These are phyloP conservation scores for Oxyscelio sp. DNA, from an alignment of 2,888 invertebrate species.

Conservation along the genomic window DNA sequence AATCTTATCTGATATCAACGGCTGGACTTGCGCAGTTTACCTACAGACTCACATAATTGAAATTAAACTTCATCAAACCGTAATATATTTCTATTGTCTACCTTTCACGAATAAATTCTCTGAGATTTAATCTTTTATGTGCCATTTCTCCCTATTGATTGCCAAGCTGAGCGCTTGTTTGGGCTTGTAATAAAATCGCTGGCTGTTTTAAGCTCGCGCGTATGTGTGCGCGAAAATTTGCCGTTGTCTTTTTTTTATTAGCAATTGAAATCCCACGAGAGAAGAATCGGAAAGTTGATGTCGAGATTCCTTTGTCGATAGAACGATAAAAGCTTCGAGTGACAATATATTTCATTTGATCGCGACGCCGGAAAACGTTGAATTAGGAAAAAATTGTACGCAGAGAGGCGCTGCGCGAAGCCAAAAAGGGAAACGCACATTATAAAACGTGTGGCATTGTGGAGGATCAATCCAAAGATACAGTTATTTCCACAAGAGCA, in stretches of 20 bases:
- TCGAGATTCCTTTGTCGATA: slow-evolving; percentile 57
- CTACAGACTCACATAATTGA: no score
- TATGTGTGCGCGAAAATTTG: slow-evolving; percentile 35
- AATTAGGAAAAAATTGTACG: slow-evolving; percentile 41
- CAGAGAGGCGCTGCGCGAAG: slow-evolving; percentile 1
- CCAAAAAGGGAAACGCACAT: slow-evolving; percentile 43
- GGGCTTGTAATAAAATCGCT: slow-evolving; percentile 28
- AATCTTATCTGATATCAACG: no score
- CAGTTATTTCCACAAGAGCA: no score
- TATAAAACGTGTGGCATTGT: slow-evolving; percentile 39
- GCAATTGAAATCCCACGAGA: slow-evolving; percentile 69
- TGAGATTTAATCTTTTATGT: slow-evolving; percentile 11
- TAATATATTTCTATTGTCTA: neutral
- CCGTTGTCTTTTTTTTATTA: slow-evolving; percentile 54
- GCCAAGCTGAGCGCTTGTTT: slow-evolving; percentile 1
- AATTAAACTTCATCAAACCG: no score
- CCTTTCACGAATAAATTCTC: neutral
- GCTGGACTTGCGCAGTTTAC: no score
- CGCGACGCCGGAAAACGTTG: slow-evolving; percentile 34
- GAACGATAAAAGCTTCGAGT: slow-evolving; percentile 49
- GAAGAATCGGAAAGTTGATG: slow-evolving; percentile 43
- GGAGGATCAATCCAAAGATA: slow-evolving; percentile 66
- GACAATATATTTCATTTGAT: slow-evolving; percentile 66
- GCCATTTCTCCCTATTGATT: slow-evolving; percentile 18
- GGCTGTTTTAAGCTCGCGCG: slow-evolving; percentile 15